Conservation (phyloP, 2,797 vertebrate genomes). For the Otolemur crassicaudatus region DNA sequence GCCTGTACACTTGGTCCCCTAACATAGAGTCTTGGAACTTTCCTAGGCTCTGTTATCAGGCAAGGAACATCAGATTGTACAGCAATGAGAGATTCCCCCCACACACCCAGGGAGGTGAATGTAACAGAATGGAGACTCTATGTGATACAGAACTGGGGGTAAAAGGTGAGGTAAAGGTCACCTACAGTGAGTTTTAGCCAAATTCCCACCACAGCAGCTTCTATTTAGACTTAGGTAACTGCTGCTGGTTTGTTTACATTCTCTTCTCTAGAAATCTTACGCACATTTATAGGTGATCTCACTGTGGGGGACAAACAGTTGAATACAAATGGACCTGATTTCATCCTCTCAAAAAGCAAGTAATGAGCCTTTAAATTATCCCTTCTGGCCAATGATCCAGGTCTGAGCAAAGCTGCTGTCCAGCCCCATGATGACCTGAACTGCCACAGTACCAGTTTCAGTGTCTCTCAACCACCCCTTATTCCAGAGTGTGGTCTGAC, state of each 20-base stretch:
- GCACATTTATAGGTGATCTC: conserved; percentile 33
- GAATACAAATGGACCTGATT: conserved; percentile 65
- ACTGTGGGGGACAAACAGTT: conserved; percentile 66
- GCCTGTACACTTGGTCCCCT: not conserved
- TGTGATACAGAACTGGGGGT: not conserved
- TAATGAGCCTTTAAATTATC: conserved; percentile 79
- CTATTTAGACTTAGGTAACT: no score
- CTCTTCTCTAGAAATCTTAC: conserved; percentile 67
- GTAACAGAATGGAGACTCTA: conserved; percentile 9
- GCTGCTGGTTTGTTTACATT: conserved; percentile 65
- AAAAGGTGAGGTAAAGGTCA: not conserved
- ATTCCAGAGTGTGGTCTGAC: conserved; percentile 38
- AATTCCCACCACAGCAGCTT: not conserved
- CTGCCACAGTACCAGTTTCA: not conserved
- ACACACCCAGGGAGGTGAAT: not conserved
- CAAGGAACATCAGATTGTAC: no score
- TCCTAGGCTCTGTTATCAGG: not conserved
- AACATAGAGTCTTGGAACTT: not conserved
- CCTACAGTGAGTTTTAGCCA: not conserved
- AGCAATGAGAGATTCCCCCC: not conserved
- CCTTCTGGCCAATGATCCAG: conserved; percentile 54
- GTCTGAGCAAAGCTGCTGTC: conserved; percentile 75
- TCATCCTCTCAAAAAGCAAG: not conserved
- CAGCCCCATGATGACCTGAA: conserved; percentile 37
- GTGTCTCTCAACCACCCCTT: conserved; percentile 59